Evolutionary conservation across 2,113 vertebrate species (phyloP).

Genomic region (Natator depressus): DNA sequence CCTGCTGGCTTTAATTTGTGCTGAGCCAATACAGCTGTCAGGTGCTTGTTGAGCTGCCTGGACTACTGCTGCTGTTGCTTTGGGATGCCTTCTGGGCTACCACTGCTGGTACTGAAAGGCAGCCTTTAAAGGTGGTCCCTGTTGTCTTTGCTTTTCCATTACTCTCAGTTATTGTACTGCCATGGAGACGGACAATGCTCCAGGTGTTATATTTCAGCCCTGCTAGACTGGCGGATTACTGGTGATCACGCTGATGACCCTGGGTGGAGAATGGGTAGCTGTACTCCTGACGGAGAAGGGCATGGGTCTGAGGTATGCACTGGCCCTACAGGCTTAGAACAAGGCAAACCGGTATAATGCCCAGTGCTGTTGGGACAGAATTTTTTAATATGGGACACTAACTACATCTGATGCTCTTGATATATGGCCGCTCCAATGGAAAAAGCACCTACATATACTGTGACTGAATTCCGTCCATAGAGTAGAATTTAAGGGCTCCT

Average conservation of each 20-base stretch:
- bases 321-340: background rate
- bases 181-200: background rate
- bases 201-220: background rate
- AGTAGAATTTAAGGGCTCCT: background rate
- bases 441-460: background rate
- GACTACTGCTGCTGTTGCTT: background rate
- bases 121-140: too few relatives aligned
- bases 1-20: background rate
- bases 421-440: background rate
- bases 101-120: background rate
- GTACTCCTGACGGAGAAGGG: background rate
- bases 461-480: background rate
- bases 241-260: background rate
- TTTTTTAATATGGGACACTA: background rate
- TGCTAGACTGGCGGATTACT: background rate
- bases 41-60: background rate
- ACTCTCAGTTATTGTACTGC: background rate
- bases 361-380: background rate
- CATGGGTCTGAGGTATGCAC: background rate
- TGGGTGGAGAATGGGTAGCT: background rate
- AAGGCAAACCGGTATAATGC: background rate
- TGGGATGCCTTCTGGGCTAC: background rate
- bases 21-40: background rate
- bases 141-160: background rate
- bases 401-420: background rate